Conservation (phyloP, 2,888 invertebrate genomes). For the Dicycla oo region DNA sequence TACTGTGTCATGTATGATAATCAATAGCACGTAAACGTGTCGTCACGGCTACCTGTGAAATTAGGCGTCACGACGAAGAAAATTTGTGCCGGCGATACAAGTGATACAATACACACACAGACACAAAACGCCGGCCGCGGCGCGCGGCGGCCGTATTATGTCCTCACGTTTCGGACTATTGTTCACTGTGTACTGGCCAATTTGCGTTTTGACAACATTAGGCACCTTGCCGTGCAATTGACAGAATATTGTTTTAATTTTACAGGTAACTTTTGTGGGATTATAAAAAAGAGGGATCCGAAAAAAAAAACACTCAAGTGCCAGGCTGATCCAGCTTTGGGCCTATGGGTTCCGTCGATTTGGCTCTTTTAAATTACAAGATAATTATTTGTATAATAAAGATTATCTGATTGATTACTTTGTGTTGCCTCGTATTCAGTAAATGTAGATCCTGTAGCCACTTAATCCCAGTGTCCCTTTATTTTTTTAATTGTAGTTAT, state of each 20-base stretch:
- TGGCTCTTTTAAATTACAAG: neutral
- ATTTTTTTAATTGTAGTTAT: neutral
- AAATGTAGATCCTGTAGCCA: neutral
- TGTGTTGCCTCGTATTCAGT: neutral
- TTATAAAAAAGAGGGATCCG: conserved; percentile 34
- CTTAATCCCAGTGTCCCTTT: neutral
- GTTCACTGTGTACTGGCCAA: conserved; percentile 69
- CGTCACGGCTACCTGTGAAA: conserved; percentile 80
- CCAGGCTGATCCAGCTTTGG: neutral
- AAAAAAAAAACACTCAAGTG: conserved; percentile 42
- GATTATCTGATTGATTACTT: neutral
- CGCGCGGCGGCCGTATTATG: conserved; percentile 75
- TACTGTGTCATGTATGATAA: conserved; percentile 46
- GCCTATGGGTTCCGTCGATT: conserved; percentile 42
- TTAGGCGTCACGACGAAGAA: conserved; percentile 76
- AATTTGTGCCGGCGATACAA: too few relatives aligned
- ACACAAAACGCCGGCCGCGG: too few relatives aligned
- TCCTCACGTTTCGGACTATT: conserved; percentile 80
- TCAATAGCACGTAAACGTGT: conserved; percentile 79
- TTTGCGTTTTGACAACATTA: conserved; percentile 70
- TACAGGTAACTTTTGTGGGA: conserved; percentile 80
- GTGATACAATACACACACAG: too few relatives aligned
- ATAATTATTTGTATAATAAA: neutral
- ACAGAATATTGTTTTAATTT: conserved; percentile 83
- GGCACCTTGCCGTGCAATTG: conserved; percentile 85